Evolutionary conservation across 1,140 invertebrate species (phyloP).

Genomic region (Tigriopus japonicus): DNA sequence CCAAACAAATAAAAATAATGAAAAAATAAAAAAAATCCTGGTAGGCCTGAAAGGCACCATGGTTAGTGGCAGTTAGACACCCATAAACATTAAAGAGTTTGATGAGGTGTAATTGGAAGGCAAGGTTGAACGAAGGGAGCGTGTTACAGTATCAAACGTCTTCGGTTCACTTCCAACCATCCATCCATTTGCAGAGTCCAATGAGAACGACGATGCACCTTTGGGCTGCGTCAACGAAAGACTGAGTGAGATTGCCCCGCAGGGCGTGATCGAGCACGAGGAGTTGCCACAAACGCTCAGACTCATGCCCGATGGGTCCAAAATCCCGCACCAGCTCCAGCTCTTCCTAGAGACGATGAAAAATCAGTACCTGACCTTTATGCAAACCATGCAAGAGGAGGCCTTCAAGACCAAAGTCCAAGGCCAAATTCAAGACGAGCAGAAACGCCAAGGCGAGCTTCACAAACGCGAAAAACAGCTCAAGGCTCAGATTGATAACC

Average conservation of each 20-base stretch:
- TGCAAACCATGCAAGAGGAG: neutral
- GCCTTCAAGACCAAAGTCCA: neutral
- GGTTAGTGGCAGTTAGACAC: too few relatives aligned
- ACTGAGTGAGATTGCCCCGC: neutral
- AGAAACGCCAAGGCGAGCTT: constrained; percentile 10
- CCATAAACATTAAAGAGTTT: too few relatives aligned
- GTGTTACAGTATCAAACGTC: too few relatives aligned
- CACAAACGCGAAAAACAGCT: constrained; percentile 2
- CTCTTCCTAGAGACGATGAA: neutral
- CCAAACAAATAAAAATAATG: too few relatives aligned
- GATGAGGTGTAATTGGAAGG: too few relatives aligned
- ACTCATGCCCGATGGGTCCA: neutral
- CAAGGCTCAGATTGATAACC: constrained; percentile 9
- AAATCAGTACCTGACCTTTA: constrained; percentile 3
- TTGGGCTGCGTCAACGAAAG: neutral
- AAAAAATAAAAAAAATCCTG: too few relatives aligned
- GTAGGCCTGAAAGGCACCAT: too few relatives aligned
- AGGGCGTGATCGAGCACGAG: neutral
- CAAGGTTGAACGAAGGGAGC: too few relatives aligned
- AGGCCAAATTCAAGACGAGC: constrained; percentile 7
- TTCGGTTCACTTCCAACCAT: too few relatives aligned
- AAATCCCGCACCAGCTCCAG: neutral
- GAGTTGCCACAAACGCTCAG: neutral
- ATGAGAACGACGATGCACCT: neutral
- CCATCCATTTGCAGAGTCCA: neutral